Evolutionary conservation across 2,113 vertebrate genomes (phyloP), one percentile per base, ranked within the genome.

Genomic region (Cynoglossus semilaevis): DNA sequence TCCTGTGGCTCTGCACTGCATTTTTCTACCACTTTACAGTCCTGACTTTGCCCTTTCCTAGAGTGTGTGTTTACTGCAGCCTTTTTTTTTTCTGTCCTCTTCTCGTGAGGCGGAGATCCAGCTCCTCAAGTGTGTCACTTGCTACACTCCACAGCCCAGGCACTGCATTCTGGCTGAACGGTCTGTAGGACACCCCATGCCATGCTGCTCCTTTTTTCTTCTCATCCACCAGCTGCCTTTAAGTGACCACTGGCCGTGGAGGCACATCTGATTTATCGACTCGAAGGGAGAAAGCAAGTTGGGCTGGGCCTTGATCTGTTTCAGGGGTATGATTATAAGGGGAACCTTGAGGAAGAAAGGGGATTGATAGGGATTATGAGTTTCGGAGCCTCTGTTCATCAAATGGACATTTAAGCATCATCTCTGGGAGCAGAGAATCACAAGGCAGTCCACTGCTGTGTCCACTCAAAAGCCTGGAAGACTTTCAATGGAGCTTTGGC

Each of bases 101-200:
- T 51, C 74, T 77, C 63, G 60, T 15, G 11, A 80, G 69, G 72
- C 67, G 35, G 74, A 80, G 78, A 82, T 82, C 77, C 79, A 64
- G 69, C 82, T 82, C 71, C 73, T 82, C 40, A n/a, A 70, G 73
- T 76, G 59, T 81, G 73, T 77, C 66, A 55, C 72, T 65, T 45
- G 70, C 70, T 59, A 72, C 75, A 71, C 86, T 83, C 85, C 83
- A 71, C 55, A n/a, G 81, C 72, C 68, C 81, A 51, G 63, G 62
- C 74, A 42, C 77, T 63, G 43, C 70, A 65, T 65, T 70, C 1
- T 77, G 67, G 42, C 68, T 79, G 67, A 77, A 63, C n/a, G 72
- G 57, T 72, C 74, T 49, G 53, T 19, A 49, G 53, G 58, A 62
- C 61, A 68, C 45, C 41, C 58, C 60, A 18, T 56, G 16, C 50